Evolutionary conservation across 2,888 invertebrate species (phyloP).

Genomic region (Zygothrica quintamaculata): DNA sequence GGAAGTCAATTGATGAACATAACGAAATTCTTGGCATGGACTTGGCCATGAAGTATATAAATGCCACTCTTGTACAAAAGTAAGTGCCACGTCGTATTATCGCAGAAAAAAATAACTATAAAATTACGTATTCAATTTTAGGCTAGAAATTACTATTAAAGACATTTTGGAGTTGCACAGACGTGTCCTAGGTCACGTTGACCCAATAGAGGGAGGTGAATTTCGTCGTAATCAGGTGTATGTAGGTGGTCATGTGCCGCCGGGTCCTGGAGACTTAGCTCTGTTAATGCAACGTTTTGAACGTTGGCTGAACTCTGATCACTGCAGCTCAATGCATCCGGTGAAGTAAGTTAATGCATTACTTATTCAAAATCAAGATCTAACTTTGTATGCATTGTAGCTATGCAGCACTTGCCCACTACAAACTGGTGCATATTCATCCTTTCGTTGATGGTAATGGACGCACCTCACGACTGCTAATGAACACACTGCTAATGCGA

Average conservation of each 20-base stretch:
- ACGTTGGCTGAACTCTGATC: conserved; percentile 96
- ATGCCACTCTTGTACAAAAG: conserved; percentile 90
- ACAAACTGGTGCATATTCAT: conserved; percentile 98
- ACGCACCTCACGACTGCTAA: conserved; percentile 95
- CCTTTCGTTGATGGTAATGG: conserved; percentile 99
- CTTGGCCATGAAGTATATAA: conserved; percentile 96
- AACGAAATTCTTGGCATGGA: conserved; percentile 98
- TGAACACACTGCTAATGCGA: conserved; percentile 98
- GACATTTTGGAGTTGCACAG: conserved; percentile 97
- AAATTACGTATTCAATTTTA: conserved; percentile 65
- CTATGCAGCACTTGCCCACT: conserved; percentile 97
- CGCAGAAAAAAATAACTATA: not conserved
- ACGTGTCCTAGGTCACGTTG: conserved; percentile 96
- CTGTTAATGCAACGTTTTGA: conserved; percentile 94
- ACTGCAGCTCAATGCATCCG: conserved; percentile 93
- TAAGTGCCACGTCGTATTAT: conserved; percentile 58
- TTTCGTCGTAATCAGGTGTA: conserved; percentile 96
- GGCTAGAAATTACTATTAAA: conserved; percentile 91
- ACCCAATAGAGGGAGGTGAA: conserved; percentile 95
- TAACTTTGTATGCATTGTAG: conserved; percentile 85
- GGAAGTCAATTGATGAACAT: conserved; percentile 97
- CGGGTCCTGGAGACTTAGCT: conserved; percentile 92
- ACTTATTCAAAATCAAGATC: no score
- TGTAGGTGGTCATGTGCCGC: conserved; percentile 97
- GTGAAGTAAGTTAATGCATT: conserved; percentile 86